Conservation (phyloP, 2,888 invertebrate species). For the Standfussiana lucernea region DNA sequence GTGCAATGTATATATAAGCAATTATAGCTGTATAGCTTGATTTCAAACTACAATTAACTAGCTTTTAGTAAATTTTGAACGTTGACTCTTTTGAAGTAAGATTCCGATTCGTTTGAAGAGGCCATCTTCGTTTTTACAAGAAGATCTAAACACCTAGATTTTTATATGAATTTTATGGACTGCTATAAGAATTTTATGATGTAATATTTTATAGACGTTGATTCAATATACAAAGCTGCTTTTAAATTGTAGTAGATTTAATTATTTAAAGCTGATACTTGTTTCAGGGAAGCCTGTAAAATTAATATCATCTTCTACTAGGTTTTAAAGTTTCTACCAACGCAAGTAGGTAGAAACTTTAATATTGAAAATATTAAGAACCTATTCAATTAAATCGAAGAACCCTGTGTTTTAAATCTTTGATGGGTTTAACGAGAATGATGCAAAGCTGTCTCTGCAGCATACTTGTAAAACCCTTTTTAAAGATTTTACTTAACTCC, state of each 20-base stretch:
- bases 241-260: not conserved
- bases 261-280: not conserved
- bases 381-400: not conserved
- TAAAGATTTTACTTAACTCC: not conserved
- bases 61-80: conserved; percentile 13
- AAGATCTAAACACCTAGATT: conserved; percentile 53
- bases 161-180: conserved; percentile 49
- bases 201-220: conserved; percentile 32
- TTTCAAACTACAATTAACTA: conserved; percentile 6
- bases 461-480: too few species aligned
- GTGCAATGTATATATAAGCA: conserved; percentile 51
- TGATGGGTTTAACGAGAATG: too few species aligned
- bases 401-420: not conserved
- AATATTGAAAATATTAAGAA: not conserved
- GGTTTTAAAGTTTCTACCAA: too few species aligned
- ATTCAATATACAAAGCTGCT: conserved; percentile 18
- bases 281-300: not conserved
- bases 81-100: not conserved
- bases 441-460: too few species aligned
- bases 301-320: not conserved
- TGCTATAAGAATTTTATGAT: conserved; percentile 38
- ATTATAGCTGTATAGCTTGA: conserved; percentile 12
- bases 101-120: conserved; percentile 8
- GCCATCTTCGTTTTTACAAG: conserved; percentile 8
- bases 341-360: not conserved